phyloP scores from a whole-genome alignment of 2,888 invertebrate genomes.

The Athetis lepigone region DNA sequence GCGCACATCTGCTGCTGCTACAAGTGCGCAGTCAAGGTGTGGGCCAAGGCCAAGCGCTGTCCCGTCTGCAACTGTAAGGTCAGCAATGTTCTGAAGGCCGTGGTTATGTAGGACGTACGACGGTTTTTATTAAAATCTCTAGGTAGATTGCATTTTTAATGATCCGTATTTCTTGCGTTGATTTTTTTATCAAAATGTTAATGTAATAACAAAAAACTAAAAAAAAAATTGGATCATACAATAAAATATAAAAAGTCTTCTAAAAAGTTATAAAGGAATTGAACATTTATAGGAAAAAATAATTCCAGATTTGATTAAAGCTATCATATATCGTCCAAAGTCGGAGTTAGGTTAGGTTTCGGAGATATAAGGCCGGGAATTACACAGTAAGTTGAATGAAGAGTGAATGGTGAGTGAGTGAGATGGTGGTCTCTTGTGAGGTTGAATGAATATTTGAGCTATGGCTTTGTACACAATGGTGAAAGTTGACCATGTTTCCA shows the following conservation, averaged over 20 bases:
- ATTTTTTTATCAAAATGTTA: slow-evolving; percentile 11
- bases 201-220: neutral
- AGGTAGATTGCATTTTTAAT: neutral
- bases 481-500: neutral
- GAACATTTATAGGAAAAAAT: neutral
- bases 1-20: slow-evolving; percentile 94
- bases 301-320: neutral
- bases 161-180: slow-evolving; percentile 14
- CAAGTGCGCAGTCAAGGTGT: slow-evolving; percentile 92
- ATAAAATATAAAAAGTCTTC: neutral
- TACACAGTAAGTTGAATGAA: slow-evolving; percentile 39
- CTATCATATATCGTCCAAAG: slow-evolving; percentile 28
- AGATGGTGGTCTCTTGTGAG: slow-evolving; percentile 6
- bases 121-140: too few relatives aligned
- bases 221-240: neutral
- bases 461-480: slow-evolving; percentile 9
- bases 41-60: slow-evolving; percentile 91
- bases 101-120: slow-evolving; percentile 83
- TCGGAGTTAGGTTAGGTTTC: slow-evolving; percentile 11
- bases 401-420: slow-evolving; percentile 30
- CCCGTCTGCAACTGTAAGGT: slow-evolving; percentile 93
- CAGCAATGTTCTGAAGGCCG: slow-evolving; percentile 92
- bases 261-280: neutral
- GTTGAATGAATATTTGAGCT: slow-evolving; percentile 4
- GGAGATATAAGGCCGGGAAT: slow-evolving; percentile 48